Percentiles rank a stretch among this genome's conserved stretches.
These are phyloP conservation scores for Metellina segmentata DNA, from an alignment of 2,888 invertebrate species.

Conservation along the genomic window DNA sequence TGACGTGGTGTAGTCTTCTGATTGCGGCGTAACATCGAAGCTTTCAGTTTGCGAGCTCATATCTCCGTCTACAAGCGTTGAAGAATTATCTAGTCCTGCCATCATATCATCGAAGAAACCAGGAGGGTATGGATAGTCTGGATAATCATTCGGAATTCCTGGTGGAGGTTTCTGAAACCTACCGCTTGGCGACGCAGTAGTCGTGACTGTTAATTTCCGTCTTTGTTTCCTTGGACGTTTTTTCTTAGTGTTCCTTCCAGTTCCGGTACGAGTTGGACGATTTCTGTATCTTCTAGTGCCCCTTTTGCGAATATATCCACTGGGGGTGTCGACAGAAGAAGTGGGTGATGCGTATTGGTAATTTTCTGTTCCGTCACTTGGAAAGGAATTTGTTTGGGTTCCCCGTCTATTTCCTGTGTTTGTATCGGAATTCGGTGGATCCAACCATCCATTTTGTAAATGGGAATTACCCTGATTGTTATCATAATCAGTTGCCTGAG, in stretches of 20 bases:
- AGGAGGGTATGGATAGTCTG: background rate
- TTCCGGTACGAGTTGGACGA: background rate
- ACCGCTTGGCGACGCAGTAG: background rate
- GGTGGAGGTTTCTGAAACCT: background rate
- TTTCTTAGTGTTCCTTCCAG: background rate
- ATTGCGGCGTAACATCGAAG: background rate
- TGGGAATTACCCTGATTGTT: too few species aligned
- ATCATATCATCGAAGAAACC: conserved; percentile 32
- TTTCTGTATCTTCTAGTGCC: background rate
- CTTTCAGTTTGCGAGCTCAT: too few species aligned
- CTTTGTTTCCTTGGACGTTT: background rate
- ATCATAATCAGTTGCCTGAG: too few species aligned
- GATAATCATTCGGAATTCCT: conserved; percentile 16
- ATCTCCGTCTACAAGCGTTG: background rate
- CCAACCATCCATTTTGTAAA: too few species aligned
- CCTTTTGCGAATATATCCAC: background rate
- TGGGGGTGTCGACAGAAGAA: background rate
- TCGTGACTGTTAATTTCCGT: background rate
- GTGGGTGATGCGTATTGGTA: background rate
- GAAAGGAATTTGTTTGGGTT: too few species aligned
- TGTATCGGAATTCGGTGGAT: too few species aligned
- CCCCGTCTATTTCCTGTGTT: too few species aligned
- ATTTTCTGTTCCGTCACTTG: background rate
- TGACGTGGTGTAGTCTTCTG: background rate
- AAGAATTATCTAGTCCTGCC: background rate